Percentiles rank a stretch among this genome's conserved stretches.
Conservation (phyloP, 2,797 vertebrate species). For the Tadarida brasiliensis region DNA sequence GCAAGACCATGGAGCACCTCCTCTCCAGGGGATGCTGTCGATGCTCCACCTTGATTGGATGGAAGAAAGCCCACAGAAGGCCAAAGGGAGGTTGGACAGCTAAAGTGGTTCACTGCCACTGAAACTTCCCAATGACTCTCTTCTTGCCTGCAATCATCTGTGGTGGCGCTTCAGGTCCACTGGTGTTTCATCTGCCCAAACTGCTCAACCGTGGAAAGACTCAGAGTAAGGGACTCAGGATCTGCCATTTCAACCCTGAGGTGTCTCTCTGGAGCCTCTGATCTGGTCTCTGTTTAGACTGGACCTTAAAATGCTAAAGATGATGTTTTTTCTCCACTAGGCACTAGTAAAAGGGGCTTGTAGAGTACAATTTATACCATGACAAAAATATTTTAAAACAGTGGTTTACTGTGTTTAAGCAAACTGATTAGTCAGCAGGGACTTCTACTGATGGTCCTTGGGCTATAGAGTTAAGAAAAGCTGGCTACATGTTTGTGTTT, state of each 20-base stretch:
- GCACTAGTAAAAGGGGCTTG: not conserved
- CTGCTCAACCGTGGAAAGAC: not conserved
- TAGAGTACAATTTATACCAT: not conserved
- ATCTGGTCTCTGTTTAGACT: slow-evolving; percentile 39
- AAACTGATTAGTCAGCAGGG: not conserved
- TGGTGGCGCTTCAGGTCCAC: not conserved
- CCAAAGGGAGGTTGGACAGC: not conserved
- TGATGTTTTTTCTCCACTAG: not conserved
- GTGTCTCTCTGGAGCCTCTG: not conserved
- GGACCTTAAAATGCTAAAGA: not conserved
- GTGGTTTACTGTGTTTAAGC: not conserved
- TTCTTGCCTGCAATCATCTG: not conserved
- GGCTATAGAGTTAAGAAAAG: not conserved
- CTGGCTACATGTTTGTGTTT: not conserved
- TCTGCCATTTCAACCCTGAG: not conserved
- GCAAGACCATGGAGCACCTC: not conserved
- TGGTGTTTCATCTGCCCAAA: not conserved
- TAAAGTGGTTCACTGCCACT: not conserved
- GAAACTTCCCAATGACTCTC: not conserved
- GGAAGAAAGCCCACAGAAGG: not conserved
- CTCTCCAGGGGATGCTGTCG: not conserved
- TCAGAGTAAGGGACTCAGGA: not conserved
- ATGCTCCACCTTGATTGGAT: not conserved
- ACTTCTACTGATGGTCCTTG: not conserved
- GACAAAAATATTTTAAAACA: slow-evolving; percentile 17